Evolutionary conservation across 2,888 invertebrate genomes (phyloP), one percentile per base, ranked within the genome.

Genomic region (Ornithoptera alexandrae): DNA sequence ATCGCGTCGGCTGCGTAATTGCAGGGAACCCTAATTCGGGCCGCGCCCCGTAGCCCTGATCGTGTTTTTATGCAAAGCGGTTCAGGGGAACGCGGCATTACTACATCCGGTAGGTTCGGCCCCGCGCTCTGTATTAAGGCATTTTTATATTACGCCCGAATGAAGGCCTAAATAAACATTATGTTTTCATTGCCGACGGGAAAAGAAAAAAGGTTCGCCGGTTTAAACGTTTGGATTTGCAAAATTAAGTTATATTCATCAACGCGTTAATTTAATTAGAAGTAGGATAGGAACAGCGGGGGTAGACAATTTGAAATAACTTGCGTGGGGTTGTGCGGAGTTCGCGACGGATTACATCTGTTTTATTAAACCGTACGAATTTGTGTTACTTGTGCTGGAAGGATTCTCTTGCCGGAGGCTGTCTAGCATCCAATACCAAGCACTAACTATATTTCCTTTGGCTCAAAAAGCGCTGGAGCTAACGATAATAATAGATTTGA

Each of bases 1-100:
- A 66, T 70, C 66, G 62, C 69, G 66, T 59, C 66, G 62, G 65
- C 62, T 46, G 56, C 61, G 69, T 70, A 70, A 70, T 70, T 70
- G 69, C 58, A 62, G 66, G 62, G 66, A 70, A 70, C 69, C 69
- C 66, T 66, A 70, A 66, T 70, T 70, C 36, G 42, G 62, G 62
- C 65, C 46, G 69, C 39, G 39, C 39, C 39, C 30, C 62, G 69
- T 70, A 66, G 66, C 69, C 66, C 62, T 70, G 69, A 70, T 66
- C 69, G 69, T 58, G 69, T 66, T 70, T 70, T 70, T 70, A 70
- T 70, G 69, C 69, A 70, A 70, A 70, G 59, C 66, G 58, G 62
- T 70, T 62, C 50, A 57, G 39, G 50, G 53, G 62, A 70, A 62
- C 69, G 62, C 59, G 66, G 59, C 66, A 58, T 70, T 62, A 53